Conservation (phyloP, 2,113 vertebrate genomes). For the Ranitomeya variabilis region DNA sequence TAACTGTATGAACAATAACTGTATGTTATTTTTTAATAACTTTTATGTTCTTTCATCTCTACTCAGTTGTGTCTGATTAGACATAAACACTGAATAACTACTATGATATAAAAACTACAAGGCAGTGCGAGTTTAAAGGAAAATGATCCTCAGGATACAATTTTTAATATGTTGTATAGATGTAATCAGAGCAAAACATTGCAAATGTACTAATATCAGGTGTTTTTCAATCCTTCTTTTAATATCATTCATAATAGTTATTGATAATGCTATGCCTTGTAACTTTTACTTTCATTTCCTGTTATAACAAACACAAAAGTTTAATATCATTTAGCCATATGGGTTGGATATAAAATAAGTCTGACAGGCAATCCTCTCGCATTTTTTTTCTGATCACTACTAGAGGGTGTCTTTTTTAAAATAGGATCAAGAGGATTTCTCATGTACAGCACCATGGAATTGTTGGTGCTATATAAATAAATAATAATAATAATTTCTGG, state of each 20-base stretch:
- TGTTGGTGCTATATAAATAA: too few relatives aligned
- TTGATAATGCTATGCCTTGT: not conserved
- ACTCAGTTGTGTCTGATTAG: constrained; percentile 31
- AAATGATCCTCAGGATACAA: constrained; percentile 25
- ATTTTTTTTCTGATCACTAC: too few relatives aligned
- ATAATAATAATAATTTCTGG: too few relatives aligned
- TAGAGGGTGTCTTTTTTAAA: too few relatives aligned
- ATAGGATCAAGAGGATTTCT: too few relatives aligned
- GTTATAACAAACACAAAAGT: not conserved
- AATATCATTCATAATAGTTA: not conserved
- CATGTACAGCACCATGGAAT: too few relatives aligned
- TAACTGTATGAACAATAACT: constrained; percentile 42
- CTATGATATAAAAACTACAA: constrained; percentile 33
- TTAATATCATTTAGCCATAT: not conserved
- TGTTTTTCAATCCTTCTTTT: not conserved
- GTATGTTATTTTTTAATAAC: constrained; percentile 49
- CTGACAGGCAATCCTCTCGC: too few relatives aligned
- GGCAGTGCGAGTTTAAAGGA: not conserved
- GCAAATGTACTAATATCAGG: not conserved
- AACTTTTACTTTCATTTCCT: not conserved
- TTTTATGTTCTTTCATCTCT: constrained; percentile 40
- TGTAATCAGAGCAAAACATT: not conserved
- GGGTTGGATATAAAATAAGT: not conserved
- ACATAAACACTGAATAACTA: constrained; percentile 40
- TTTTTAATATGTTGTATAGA: constrained; percentile 19